Base-by-base conservation (phyloP, 2,113 vertebrate species). In the Litocranius walleri region DNA sequence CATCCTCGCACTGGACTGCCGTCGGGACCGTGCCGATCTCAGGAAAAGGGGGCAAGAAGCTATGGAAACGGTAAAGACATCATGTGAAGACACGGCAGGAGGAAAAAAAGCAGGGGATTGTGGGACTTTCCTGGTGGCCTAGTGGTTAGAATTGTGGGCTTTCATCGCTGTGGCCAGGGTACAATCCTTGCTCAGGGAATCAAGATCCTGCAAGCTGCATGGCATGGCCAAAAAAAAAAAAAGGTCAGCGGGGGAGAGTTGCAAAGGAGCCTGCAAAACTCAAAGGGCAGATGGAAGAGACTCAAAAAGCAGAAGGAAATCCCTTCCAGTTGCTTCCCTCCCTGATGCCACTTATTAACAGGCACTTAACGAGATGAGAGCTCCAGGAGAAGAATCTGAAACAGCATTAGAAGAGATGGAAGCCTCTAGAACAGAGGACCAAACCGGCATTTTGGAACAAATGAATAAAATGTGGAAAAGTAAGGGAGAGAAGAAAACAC, bases 241-340 rank as follows among this genome's bases (percentile, higher is more conserved):
- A 21, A 4, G 21, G 10, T 7, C 71, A 77, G 23, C 0, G 11
- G 10, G 7, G 6, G 23, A 29, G 29, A 7, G 6, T 16, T 1
- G 14, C 40, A 19, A 43, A 29, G 45, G 36, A 64, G 27, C 19
- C 7, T 1, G 9, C 40, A 6, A 36, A 52, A 29, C 10, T 1
- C 19, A 56, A 30, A 67, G 52, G 5, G n/a, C 27, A 36, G 0
- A 17, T 0, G 13, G 40, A 7, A 57, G 23, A 36, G 82, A 84
- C 50, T 15, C 54, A 3, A 29, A 91, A 33, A 57, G 77, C 78
- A 57, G 87, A 74, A 57, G 61, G 52, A 59, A 77, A 21, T 4
- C 40, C 59, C 3, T 23, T 1, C 19, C 4, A 0, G 43, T 3
- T 0, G 2, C 67, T 7, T 27, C 45, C 67, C 7, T 4, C 19